phyloP scores from a whole-genome alignment of 2,888 invertebrate species.

The Stenoptilia bipunctidactyla region DNA sequence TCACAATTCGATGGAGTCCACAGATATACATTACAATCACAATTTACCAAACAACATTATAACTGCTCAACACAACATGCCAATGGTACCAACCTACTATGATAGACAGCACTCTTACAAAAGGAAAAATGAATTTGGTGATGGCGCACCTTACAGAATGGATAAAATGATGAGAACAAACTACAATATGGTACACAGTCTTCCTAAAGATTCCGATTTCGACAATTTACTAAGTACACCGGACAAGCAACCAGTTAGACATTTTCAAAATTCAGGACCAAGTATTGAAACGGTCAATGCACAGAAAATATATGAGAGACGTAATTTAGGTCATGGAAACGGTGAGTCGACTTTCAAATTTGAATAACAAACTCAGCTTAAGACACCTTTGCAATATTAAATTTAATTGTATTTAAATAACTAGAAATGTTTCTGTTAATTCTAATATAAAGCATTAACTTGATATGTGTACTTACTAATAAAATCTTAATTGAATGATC shows the following conservation, averaged over 20 bases:
- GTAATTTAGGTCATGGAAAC: conserved; percentile 49
- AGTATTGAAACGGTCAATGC: conserved; percentile 19
- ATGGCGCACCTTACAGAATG: conserved; percentile 35
- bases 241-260: conserved; percentile 36
- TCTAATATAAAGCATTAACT: no score
- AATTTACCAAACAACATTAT: conserved; percentile 26
- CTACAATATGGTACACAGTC: conserved; percentile 43
- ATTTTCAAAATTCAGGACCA: conserved; percentile 39
- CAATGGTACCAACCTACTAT: conserved; percentile 46
- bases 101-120: conserved; percentile 40
- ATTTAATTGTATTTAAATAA: no score
- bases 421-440: no score
- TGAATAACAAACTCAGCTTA: no score
- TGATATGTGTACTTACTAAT: no score
- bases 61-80: conserved; percentile 36
- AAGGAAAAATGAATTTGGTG: conserved; percentile 52
- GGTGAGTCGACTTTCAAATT: conserved; percentile 36
- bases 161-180: conserved; percentile 57
- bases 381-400: no score
- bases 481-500: no score
- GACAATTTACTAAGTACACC: conserved; percentile 26
- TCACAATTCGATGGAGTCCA: conserved; percentile 49
- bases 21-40: conserved; percentile 49
- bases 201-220: conserved; percentile 38
- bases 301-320: conserved; percentile 52